Evolutionary conservation across 2,797 vertebrate genomes (phyloP), one percentile per base, ranked within the genome.

Genomic region (Melopsittacus undulatus): DNA sequence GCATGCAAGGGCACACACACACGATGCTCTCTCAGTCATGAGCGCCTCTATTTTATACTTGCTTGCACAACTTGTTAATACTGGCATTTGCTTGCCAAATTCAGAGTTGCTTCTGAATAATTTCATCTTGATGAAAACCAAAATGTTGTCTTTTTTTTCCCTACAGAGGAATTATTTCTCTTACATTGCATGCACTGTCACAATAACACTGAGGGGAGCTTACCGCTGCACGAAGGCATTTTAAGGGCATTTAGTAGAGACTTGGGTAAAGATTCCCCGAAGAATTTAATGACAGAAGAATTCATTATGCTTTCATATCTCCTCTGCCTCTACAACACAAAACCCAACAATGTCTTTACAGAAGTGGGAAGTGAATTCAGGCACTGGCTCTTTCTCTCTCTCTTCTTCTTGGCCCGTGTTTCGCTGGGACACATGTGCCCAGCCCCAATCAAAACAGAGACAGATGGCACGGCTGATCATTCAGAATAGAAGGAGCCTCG

Each of bases 61-160:
- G 95, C 96, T 95, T 96, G 97, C 96, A 97, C 97, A 97, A 97
- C 91, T 97, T 97, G 97, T 97, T 97, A 97, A 96, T 89, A 70
- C 91, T 0, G 32, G 95, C 95, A 91, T 91, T 95, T 95, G 97
- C 90, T 73, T 96, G 97, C 96, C 97, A 97, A 97, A 93, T 94
- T 90, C 91, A 80, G 92, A 96, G 78, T 91, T 91, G 94, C 96
- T 94, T 82, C 94, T 95, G 91, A 97, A 95, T 97, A 97, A 97
- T 97, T 97, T 97, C 88, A 96, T 97, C 97, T 96, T 70, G 91
- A 97, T 95, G 95, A 85, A 95, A 97, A 96, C 94, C 92, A 92
- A 96, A 97, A 54, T 19, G 92, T 91, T 93, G 93, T 69, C 82
- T 95, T 83, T 78, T 83, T 75, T 80, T 63, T 66, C 69, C 62